Conservation (phyloP, 2,888 invertebrate species). For the Lissonota sp. region DNA sequence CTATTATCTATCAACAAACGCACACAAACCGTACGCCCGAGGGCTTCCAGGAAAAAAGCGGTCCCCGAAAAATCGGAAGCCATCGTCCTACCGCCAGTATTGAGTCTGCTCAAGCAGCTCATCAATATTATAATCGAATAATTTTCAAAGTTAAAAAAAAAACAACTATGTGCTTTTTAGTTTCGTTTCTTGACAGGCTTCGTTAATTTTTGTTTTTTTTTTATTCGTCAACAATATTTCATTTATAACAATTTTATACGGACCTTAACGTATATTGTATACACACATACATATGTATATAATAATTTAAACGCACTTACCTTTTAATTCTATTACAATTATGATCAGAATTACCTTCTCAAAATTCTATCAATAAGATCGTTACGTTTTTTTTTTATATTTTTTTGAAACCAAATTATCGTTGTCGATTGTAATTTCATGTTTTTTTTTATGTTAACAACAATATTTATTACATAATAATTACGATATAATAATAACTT, state of each 20-base stretch:
- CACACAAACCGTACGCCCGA: constrained; percentile 92
- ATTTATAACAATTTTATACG: constrained; percentile 44
- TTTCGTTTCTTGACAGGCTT: constrained; percentile 6
- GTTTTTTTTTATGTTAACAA: constrained; percentile 81
- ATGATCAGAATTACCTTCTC: not conserved
- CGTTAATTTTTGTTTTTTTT: constrained; percentile 10
- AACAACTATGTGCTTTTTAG: not conserved
- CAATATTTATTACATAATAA: constrained; percentile 84
- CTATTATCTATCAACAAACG: constrained; percentile 94
- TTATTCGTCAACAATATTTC: constrained; percentile 10
- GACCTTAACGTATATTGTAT: constrained; percentile 32
- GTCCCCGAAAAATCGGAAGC: constrained; percentile 81
- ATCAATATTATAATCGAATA: constrained; percentile 82
- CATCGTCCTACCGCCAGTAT: constrained; percentile 83
- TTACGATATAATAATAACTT: constrained; percentile 83
- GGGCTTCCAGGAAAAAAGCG: constrained; percentile 90
- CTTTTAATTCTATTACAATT: constrained; percentile 24
- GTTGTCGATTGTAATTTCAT: constrained; percentile 37
- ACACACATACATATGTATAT: constrained; percentile 1
- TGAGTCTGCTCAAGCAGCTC: constrained; percentile 82
- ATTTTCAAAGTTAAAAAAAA: not conserved
- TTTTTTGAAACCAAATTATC: not conserved
- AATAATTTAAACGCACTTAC: constrained; percentile 47
- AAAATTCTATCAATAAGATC: not conserved
- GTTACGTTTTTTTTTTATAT: not conserved